These are phyloP conservation scores for Acrossocheilus fasciatus DNA, from an alignment of 2,797 vertebrate genomes.

Conservation along the genomic window DNA sequence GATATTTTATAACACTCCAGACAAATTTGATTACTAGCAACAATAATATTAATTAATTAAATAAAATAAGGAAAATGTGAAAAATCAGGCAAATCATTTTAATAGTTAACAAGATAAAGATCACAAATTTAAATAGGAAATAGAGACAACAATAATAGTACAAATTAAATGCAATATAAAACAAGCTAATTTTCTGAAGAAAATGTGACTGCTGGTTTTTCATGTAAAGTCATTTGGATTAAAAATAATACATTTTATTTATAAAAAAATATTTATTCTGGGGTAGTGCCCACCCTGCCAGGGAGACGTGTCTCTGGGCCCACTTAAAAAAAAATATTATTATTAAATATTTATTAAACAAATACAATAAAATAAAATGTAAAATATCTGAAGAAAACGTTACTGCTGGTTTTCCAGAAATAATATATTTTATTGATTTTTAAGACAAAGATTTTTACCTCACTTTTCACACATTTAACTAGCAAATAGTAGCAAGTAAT, in stretches of 20 bases:
- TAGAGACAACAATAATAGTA: background rate
- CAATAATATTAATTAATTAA: background rate
- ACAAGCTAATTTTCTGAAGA: background rate
- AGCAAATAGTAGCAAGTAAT: background rate
- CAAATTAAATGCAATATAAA: background rate
- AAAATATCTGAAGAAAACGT: background rate
- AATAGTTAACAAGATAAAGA: background rate
- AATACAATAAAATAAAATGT: background rate
- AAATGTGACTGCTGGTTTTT: background rate
- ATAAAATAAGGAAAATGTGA: background rate
- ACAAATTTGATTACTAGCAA: background rate
- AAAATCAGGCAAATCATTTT: background rate
- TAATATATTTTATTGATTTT: background rate
- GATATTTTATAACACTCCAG: background rate
- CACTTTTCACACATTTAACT: background rate
- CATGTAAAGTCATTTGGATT: background rate
- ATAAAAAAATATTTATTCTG: too few relatives aligned
- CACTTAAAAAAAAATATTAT: too few relatives aligned
- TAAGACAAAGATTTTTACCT: background rate
- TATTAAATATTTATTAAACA: background rate
- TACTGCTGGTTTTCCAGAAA: background rate
- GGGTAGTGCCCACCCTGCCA: too few relatives aligned
- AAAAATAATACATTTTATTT: background rate
- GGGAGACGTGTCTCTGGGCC: too few relatives aligned
- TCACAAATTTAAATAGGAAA: background rate